Conservation (phyloP, 2,113 vertebrate species). For the Tragelaphus imberbis region DNA sequence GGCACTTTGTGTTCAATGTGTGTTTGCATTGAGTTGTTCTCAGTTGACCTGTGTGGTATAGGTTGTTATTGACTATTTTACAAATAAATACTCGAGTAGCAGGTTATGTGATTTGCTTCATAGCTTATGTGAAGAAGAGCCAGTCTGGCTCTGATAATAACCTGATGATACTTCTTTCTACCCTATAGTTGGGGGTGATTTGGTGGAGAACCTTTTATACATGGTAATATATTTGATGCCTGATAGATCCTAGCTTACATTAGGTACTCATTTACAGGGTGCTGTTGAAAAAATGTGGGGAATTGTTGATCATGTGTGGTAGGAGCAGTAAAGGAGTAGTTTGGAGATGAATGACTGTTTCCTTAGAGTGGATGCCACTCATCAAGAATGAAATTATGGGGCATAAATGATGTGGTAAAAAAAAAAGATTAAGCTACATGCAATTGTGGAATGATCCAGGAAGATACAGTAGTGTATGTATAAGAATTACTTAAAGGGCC, state of each 20-base stretch:
- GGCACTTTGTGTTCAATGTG: neutral
- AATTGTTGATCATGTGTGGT: too few relatives aligned
- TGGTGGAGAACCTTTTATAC: too few relatives aligned
- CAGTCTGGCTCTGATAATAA: neutral
- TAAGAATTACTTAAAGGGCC: neutral
- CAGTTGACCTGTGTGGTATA: neutral
- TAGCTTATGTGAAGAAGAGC: neutral
- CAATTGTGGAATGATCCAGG: neutral
- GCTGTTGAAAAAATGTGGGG: neutral
- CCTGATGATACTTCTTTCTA: neutral
- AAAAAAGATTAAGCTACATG: neutral
- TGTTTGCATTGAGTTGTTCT: neutral
- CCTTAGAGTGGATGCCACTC: neutral
- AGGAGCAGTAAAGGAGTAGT: neutral
- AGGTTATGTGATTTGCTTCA: neutral
- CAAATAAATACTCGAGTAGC: accelerated
- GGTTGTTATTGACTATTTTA: neutral
- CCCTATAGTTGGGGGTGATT: too few relatives aligned
- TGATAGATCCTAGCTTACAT: neutral
- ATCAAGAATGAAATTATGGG: neutral
- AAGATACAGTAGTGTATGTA: neutral
- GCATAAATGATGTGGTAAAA: neutral
- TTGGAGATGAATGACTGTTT: neutral
- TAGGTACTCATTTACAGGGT: neutral
- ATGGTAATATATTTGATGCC: accelerated